Evolutionary conservation across 1,140 invertebrate species (phyloP).

Genomic region (Achroia grisella): DNA sequence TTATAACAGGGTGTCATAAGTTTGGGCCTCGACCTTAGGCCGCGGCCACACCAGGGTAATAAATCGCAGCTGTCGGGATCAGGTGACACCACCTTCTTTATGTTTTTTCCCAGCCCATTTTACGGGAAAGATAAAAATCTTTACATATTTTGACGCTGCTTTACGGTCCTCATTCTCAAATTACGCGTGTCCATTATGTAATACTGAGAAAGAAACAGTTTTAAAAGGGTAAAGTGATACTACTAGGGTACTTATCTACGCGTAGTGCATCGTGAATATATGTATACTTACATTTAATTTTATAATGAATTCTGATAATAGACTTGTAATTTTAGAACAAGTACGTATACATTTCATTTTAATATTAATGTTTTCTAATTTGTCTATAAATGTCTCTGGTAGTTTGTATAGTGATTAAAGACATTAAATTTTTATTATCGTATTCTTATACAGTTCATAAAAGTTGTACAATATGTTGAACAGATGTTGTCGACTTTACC

Average conservation of each 20-base stretch:
- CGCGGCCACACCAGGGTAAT: constrained; percentile 60
- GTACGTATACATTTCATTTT: too few relatives aligned
- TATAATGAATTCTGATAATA: constrained; percentile 1
- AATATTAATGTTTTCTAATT: neutral
- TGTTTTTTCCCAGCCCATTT: constrained; percentile 75
- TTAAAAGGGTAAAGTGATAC: constrained; percentile 4
- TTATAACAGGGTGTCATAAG: constrained; percentile 63
- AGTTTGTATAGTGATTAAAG: too few relatives aligned
- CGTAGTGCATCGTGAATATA: neutral
- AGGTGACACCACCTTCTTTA: constrained; percentile 75
- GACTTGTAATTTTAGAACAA: too few relatives aligned
- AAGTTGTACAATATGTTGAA: too few relatives aligned
- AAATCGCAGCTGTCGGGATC: constrained; percentile 69
- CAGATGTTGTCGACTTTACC: too few relatives aligned
- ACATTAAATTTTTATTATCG: too few relatives aligned
- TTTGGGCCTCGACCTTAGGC: constrained; percentile 64
- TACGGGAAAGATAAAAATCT: constrained; percentile 74
- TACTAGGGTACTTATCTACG: neutral
- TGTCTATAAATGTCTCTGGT: too few relatives aligned
- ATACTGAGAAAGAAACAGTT: constrained; percentile 42
- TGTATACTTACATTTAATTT: neutral
- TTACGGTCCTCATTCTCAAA: constrained; percentile 68
- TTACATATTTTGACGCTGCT: constrained; percentile 73
- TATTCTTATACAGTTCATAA: too few relatives aligned
- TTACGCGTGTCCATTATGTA: constrained; percentile 67